Base-by-base conservation (phyloP, 2,113 vertebrate species). In the Phocoena sinus region DNA sequence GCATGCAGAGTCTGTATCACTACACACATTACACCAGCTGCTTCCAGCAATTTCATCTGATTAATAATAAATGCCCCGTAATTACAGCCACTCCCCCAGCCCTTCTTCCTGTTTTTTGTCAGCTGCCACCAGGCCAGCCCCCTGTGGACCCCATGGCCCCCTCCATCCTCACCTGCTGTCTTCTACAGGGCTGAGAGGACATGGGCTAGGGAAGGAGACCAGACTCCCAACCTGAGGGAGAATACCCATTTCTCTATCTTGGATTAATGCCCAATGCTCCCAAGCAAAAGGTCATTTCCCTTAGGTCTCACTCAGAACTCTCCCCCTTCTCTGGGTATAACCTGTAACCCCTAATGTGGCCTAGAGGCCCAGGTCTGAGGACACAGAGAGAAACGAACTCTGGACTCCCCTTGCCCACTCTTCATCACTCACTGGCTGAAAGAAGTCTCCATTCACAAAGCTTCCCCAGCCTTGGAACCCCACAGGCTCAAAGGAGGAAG, bases 21-120 rank as follows among this genome's bases (percentile, higher is more conserved):
- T 97, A 98, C 95, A 97, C 98, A 98, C 98, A 98, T 98, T 98
- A 98, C 98, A 98, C 98, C 97, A 98, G 98, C 98, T 98, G 98
- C 98, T 99, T 98, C 98, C 98, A 99, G 98, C 99, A 98, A 99
- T 99, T 99, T 98, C 98, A 98, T 97, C 92, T 44, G 98, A 99
- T 99, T 98, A 99, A 99, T 99, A 99, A 99, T 99, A 99, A 98
- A 99, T 98, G 98, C 97, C 91, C 98, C 96, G 68, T 99, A 99
- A 99, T 99, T 99, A 99, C 98, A 98, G 98, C 98, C 76, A 95
- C 98, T 97, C 98, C 98, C 98, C 97, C 97, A 98, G 97, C 96
- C 97, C 95, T 97, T 98, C 90, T 98, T 99, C 98, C 97, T 98
- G 98, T 98, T 98, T 98, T 98, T 98, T 98, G 98, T 98, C 98